Evolutionary conservation across 1,140 invertebrate genomes (phyloP).

Genomic region (Druon quercuslanigerum): DNA sequence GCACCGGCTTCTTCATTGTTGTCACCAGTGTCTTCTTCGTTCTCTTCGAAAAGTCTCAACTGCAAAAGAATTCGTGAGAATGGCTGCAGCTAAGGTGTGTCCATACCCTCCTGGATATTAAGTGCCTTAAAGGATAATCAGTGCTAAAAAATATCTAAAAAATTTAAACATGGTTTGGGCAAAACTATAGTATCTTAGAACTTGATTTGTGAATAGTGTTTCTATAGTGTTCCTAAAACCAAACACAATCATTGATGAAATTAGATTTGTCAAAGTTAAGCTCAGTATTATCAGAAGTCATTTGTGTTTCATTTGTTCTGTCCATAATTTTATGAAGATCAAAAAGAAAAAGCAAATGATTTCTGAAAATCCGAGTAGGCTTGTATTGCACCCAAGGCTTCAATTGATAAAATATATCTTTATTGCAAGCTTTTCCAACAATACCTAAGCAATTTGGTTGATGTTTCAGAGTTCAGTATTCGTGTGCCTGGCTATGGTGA

Average conservation of each 20-base stretch:
- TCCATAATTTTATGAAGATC: neutral
- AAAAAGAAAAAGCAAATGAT: neutral
- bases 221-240: too few species aligned
- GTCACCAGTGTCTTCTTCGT: slow-evolving; percentile 64
- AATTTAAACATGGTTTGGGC: neutral
- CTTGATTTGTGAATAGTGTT: too few species aligned
- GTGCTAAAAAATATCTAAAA: neutral
- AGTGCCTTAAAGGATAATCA: slow-evolving; percentile 30
- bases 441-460: neutral
- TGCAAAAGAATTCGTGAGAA: slow-evolving; percentile 52
- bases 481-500: slow-evolving; percentile 35
- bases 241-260: too few species aligned
- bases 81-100: slow-evolving; percentile 65
- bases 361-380: neutral
- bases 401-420: neutral
- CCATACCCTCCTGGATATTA: neutral
- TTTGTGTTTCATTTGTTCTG: too few species aligned
- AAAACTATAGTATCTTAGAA: too few species aligned
- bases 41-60: slow-evolving; percentile 45
- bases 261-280: too few species aligned
- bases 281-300: too few species aligned
- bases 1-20: slow-evolving; percentile 42
- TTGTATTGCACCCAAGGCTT: neutral
- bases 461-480: slow-evolving; percentile 45
- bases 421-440: neutral